Evolutionary conservation across 2,113 vertebrate species (phyloP).

Genomic region (Scomber colias): DNA sequence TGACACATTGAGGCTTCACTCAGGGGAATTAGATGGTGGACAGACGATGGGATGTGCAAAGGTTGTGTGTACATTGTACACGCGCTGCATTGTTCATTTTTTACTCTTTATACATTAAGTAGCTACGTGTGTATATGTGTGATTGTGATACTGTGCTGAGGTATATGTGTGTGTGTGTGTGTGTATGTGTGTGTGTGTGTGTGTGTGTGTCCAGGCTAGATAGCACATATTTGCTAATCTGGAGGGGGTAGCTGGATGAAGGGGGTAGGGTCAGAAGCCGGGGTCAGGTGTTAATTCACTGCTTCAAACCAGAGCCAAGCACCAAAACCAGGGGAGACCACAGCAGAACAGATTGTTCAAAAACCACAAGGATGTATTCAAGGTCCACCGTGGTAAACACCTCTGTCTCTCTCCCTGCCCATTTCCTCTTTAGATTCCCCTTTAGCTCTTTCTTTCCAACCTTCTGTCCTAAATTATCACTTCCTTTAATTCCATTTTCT

Average conservation of each 20-base stretch:
- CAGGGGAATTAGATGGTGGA: conserved; percentile 64
- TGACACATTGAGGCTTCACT: conserved; percentile 67
- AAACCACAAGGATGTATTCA: conserved; percentile 54
- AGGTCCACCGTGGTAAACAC: conserved; percentile 44
- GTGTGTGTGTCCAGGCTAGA: conserved; percentile 62
- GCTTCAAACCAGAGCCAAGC: conserved; percentile 66
- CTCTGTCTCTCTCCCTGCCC: conserved; percentile 33
- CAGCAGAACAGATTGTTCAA: conserved; percentile 33
- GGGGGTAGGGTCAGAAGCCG: conserved; percentile 72
- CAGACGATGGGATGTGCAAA: conserved; percentile 58
- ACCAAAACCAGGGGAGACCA: conserved; percentile 47
- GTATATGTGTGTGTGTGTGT: conserved; percentile 37
- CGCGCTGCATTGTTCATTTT: conserved; percentile 46
- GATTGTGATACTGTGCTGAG: conserved; percentile 22
- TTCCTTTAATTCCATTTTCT: conserved; percentile 33
- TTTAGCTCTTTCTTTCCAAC: conserved; percentile 35
- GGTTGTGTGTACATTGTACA: conserved; percentile 59
- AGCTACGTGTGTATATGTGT: conserved; percentile 51
- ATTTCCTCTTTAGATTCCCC: conserved; percentile 46
- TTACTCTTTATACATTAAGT: conserved; percentile 54
- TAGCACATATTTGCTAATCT: conserved; percentile 79
- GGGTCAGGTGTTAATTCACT: conserved; percentile 83
- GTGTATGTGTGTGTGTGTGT: conserved; percentile 33
- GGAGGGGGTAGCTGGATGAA: conserved; percentile 59
- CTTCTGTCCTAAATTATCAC: conserved; percentile 56